Evolutionary conservation across 1,140 invertebrate species (phyloP), one percentile per base, ranked within the genome.

Genomic region (Cyrtorhinus lividipennis): DNA sequence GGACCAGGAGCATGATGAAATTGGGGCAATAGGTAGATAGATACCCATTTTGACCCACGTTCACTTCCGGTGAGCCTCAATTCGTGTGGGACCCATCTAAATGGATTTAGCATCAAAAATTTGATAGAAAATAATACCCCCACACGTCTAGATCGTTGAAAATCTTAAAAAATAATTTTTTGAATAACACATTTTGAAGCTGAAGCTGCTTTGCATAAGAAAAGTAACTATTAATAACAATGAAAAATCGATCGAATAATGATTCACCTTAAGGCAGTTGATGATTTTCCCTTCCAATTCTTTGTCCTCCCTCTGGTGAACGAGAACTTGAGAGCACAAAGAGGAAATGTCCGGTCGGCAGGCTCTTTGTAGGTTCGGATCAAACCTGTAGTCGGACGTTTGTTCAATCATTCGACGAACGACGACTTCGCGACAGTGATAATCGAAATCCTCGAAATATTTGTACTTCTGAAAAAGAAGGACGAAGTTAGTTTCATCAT

Each of bases 331-430:
- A 73, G 67, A 56, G 72, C 88, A 92, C 70, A 83, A 87, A 70
- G 83, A 84, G 66, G 74, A 74, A 73, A 85, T 88, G 78, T 92
- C 91, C 65, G 75, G 69, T 27, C 78, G 76, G 70, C 92, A 96
- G 2, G 83, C 80, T 64, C 82, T 83, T 71, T 90, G 85, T 25
- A 98, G 77, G 5, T 82, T 78, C 15, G 90, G 88, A 78, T 98
- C 97, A 56, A 98, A 85, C 67, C 94, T 81, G 69, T 90, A 91
- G 75, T 99, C 94, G 53, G 84, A 81, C 72, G 90, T 92, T 75
- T 95, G 90, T 73, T 93, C 90, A 62, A 92, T 86, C 83, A 96
- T 87, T 71, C 95, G 79, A 72, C 87, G 85, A 8, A 91, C 77
- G 1, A 99, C 85, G 13, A 97, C 80, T 59, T 83, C 76, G 69